These are phyloP conservation scores for Oostethus manadensis DNA, from an alignment of 2,113 vertebrate species.

Conservation along the genomic window DNA sequence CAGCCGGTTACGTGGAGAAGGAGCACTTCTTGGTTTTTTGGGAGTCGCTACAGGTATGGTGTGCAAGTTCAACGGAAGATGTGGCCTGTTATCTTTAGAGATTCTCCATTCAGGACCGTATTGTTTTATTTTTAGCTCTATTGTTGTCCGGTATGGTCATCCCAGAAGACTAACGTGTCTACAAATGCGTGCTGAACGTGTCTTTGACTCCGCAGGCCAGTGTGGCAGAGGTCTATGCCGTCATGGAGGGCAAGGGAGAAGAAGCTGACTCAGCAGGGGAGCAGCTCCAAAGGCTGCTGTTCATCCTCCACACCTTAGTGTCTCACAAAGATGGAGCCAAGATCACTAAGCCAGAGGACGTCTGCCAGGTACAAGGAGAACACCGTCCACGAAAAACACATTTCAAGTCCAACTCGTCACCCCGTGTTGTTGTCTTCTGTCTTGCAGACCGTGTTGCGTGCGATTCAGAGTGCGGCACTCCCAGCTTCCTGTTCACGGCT, in stretches of 20 bases:
- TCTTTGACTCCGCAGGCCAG: conserved; percentile 30
- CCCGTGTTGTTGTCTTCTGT: not conserved
- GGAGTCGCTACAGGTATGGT: conserved; percentile 81
- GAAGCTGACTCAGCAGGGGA: conserved; percentile 62
- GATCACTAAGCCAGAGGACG: conserved; percentile 74
- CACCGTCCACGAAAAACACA: not conserved
- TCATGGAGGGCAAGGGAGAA: conserved; percentile 30
- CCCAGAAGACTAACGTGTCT: too few species aligned
- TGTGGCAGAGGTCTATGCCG: conserved; percentile 42
- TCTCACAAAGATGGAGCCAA: conserved; percentile 80
- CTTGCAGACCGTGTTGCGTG: conserved; percentile 72
- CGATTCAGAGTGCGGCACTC: conserved; percentile 67
- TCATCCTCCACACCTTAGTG: conserved; percentile 76
- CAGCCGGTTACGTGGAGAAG: conserved; percentile 71
- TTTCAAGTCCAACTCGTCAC: not conserved
- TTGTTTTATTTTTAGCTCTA: not conserved
- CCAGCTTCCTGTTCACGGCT: conserved; percentile 72
- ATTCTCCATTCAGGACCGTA: not conserved
- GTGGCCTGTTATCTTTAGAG: not conserved
- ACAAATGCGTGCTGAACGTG: not conserved
- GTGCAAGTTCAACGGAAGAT: not conserved
- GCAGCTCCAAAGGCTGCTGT: conserved; percentile 83
- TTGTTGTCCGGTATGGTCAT: too few species aligned
- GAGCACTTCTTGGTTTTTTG: conserved; percentile 84
- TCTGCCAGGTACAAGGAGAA: conserved; percentile 76